These are phyloP conservation scores for Anguilla megastoma DNA, from an alignment of 2,797 vertebrate genomes.

Conservation along the genomic window DNA sequence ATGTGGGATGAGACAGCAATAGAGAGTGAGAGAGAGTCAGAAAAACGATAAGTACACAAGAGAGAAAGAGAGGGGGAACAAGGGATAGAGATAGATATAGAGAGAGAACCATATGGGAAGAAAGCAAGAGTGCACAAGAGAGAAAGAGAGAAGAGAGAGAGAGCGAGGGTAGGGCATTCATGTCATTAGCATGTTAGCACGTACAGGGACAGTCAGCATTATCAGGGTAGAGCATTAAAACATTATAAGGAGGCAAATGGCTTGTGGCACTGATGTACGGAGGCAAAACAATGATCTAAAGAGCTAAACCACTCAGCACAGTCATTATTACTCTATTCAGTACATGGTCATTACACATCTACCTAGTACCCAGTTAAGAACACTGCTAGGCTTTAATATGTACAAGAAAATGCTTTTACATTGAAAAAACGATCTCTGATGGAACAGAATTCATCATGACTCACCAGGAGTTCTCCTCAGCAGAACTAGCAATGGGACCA, in stretches of 20 bases:
- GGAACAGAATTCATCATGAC: background rate
- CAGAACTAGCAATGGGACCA: background rate
- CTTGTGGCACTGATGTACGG: background rate
- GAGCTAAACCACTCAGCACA: background rate
- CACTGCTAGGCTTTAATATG: background rate
- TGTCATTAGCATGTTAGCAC: slow-evolving; percentile 3
- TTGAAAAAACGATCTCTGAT: background rate
- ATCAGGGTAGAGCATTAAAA: background rate
- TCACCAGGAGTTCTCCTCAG: background rate
- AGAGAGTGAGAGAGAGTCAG: slow-evolving; percentile 28
- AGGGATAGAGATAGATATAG: background rate
- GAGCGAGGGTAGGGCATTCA: background rate
- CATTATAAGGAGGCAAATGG: background rate
- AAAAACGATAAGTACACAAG: background rate
- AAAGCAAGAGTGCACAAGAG: slow-evolving; percentile 14
- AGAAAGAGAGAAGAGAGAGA: background rate
- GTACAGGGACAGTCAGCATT: slow-evolving; percentile 4
- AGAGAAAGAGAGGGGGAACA: slow-evolving; percentile 4
- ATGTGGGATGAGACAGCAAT: slow-evolving; percentile 16
- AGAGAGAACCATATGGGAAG: background rate
- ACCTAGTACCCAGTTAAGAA: background rate
- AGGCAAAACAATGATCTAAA: background rate
- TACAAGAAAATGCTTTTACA: background rate
- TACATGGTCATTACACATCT: too few relatives aligned
- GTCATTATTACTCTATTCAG: background rate